Evolutionary conservation across 2,797 vertebrate species (phyloP).

Genomic region (Danio jaintianensis): DNA sequence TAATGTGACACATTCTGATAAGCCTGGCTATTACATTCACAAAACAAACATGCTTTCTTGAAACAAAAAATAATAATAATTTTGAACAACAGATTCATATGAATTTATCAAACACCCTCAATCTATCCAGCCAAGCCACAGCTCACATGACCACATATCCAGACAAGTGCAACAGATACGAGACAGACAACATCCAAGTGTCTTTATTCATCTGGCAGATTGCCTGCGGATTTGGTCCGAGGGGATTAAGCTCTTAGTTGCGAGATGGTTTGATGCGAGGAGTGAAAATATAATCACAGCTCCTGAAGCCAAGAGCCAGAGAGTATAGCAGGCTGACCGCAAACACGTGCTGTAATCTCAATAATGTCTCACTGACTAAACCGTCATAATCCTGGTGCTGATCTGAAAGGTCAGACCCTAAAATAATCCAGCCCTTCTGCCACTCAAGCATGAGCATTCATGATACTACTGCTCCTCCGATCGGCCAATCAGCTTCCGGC

Average conservation of each 20-base stretch:
- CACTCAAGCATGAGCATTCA: conserved; percentile 37
- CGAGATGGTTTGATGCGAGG: conserved; percentile 9
- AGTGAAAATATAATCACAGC: conserved; percentile 19
- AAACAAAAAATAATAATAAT: not conserved
- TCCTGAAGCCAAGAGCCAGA: conserved; percentile 19
- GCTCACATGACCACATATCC: not conserved
- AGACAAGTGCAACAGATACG: conserved; percentile 1
- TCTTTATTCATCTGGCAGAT: conserved; percentile 7
- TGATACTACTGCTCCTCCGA: not conserved
- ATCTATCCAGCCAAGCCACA: not conserved
- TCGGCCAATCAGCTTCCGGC: conserved; percentile 9
- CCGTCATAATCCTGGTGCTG: conserved; percentile 74
- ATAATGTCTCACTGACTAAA: conserved; percentile 65
- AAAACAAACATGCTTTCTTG: conserved; percentile 7
- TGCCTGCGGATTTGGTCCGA: conserved; percentile 8
- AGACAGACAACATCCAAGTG: not conserved
- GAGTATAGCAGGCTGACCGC: conserved; percentile 8
- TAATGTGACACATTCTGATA: not conserved
- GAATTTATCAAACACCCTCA: not conserved
- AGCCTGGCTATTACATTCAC: not conserved
- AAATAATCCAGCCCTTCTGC: conserved; percentile 73
- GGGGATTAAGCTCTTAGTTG: not conserved
- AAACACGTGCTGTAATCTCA: conserved; percentile 61
- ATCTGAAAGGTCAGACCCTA: conserved; percentile 68
- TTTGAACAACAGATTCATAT: not conserved